These are phyloP conservation scores for Drosophila putrida DNA, from an alignment of 2,888 invertebrate genomes.

Conservation along the genomic window DNA sequence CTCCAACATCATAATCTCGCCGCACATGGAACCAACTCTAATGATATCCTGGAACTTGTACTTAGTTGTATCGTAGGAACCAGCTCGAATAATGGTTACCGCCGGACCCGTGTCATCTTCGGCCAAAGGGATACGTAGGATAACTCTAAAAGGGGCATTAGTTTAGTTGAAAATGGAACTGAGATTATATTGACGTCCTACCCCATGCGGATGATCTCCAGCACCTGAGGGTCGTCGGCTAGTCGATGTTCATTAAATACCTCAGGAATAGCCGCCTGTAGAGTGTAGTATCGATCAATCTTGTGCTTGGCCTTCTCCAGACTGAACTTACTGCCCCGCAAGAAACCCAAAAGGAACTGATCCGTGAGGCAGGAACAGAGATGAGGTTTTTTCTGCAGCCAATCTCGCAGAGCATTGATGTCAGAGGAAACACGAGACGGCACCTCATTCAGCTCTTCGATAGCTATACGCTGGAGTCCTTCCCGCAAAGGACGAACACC, in stretches of 20 bases:
- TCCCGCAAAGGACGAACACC: slow-evolving; percentile 46
- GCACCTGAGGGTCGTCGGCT: slow-evolving; percentile 74
- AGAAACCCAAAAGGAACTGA: slow-evolving; percentile 86
- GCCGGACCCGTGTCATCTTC: slow-evolving; percentile 85
- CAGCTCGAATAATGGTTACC: slow-evolving; percentile 86
- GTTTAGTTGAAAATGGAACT: not conserved
- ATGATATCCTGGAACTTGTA: slow-evolving; percentile 87
- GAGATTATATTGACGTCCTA: not conserved
- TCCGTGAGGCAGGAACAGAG: slow-evolving; percentile 84
- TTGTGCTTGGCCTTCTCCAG: slow-evolving; percentile 87
- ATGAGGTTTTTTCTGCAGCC: slow-evolving; percentile 86
- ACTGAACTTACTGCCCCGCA: slow-evolving; percentile 87
- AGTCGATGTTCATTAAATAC: slow-evolving; percentile 85
- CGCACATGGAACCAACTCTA: slow-evolving; percentile 87
- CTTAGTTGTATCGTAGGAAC: slow-evolving; percentile 86
- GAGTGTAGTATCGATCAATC: slow-evolving; percentile 87
- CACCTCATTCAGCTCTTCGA: slow-evolving; percentile 86
- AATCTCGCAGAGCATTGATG: slow-evolving; percentile 85
- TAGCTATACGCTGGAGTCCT: slow-evolving; percentile 83
- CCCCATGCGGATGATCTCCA: slow-evolving; percentile 83
- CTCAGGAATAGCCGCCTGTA: slow-evolving; percentile 87
- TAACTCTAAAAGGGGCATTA: slow-evolving; percentile 40
- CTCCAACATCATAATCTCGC: slow-evolving; percentile 88
- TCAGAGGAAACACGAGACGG: slow-evolving; percentile 82
- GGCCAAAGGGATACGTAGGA: slow-evolving; percentile 80